These are phyloP conservation scores for Eurytoma californica DNA, from an alignment of 2,888 invertebrate genomes.

Conservation along the genomic window DNA sequence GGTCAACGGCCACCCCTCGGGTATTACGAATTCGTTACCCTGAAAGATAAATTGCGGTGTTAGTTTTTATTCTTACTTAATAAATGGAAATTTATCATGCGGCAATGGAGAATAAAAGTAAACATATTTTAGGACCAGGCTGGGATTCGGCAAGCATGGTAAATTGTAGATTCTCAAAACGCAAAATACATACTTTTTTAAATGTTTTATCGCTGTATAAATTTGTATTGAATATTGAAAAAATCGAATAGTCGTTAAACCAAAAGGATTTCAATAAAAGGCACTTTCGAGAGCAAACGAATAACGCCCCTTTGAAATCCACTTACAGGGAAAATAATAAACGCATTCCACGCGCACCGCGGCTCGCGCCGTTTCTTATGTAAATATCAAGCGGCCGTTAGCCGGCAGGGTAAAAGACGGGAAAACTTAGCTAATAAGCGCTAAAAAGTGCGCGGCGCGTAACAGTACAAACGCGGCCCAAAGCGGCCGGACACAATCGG, in stretches of 20 bases:
- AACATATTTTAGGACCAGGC: too few species aligned
- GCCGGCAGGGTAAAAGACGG: neutral
- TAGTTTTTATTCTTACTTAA: neutral
- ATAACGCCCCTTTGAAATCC: conserved; percentile 31
- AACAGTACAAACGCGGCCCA: conserved; percentile 26
- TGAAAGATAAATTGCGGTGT: conserved; percentile 68
- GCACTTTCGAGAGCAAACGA: conserved; percentile 62
- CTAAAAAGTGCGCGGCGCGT: conserved; percentile 18
- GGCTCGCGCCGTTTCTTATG: conserved; percentile 24
- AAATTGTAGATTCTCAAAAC: too few species aligned
- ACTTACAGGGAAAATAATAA: neutral
- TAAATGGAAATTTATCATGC: too few species aligned
- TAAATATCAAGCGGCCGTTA: conserved; percentile 12
- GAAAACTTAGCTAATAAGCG: conserved; percentile 42
- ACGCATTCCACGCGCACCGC: conserved; percentile 14
- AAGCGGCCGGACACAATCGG: conserved; percentile 37
- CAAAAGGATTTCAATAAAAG: too few species aligned
- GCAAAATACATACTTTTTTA: too few species aligned
- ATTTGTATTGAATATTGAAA: too few species aligned
- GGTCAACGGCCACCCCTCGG: conserved; percentile 82
- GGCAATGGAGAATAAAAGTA: too few species aligned
- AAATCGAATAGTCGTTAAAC: too few species aligned
- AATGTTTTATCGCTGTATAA: too few species aligned
- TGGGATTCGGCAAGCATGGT: too few species aligned
- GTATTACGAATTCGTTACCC: conserved; percentile 77